Percentiles rank a stretch among this genome's conserved stretches.
phyloP scores from a whole-genome alignment of 2,888 invertebrate species.

The Mactromeris polynyma region DNA sequence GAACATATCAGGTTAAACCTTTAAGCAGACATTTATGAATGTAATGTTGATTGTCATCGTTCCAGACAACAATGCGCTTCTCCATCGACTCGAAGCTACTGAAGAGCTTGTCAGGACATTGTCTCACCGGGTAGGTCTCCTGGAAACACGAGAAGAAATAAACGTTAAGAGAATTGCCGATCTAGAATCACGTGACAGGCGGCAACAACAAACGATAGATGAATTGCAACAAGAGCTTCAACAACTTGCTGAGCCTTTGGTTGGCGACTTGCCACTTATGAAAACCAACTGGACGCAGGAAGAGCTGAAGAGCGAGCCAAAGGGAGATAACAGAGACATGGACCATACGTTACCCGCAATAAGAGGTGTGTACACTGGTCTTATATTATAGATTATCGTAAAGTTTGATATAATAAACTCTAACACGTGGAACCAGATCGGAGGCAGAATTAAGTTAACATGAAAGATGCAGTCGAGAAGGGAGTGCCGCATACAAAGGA shows the following conservation, averaged over 20 bases:
- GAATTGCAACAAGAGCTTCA: background rate
- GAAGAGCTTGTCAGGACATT: background rate
- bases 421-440: no score
- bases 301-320: no score
- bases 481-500: no score
- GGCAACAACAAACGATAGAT: background rate
- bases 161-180: background rate
- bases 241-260: background rate
- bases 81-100: background rate
- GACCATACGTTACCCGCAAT: no score
- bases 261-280: background rate
- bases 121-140: background rate
- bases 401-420: no score
- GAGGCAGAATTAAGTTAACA: no score
- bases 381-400: no score
- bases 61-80: background rate
- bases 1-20: background rate
- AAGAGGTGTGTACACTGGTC: no score
- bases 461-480: no score
- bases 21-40: background rate
- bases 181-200: background rate
- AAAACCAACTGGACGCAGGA: no score
- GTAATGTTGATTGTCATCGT: background rate
- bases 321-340: no score
- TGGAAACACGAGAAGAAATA: background rate